Percentiles rank a stretch among this genome's conserved stretches.
Evolutionary conservation across 2,888 invertebrate genomes (phyloP).

Genomic region (Hirtodrosophila cameraria): DNA sequence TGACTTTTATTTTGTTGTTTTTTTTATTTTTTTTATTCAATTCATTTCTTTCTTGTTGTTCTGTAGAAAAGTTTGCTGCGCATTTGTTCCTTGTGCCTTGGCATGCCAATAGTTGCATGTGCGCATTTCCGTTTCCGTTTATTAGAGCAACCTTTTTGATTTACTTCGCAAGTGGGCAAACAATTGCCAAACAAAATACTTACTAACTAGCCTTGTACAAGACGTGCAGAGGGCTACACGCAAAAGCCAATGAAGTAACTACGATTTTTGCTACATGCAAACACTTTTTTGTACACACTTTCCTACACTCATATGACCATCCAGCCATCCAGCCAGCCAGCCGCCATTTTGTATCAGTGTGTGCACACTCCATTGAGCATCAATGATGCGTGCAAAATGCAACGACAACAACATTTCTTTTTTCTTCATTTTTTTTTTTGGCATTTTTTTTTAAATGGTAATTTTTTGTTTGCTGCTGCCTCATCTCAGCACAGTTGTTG

Average conservation of each 20-base stretch:
- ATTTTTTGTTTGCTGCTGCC: slow-evolving; percentile 40
- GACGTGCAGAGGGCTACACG: no score
- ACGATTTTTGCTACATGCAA: slow-evolving; percentile 44
- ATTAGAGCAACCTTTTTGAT: slow-evolving; percentile 71
- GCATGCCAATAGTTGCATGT: slow-evolving; percentile 63
- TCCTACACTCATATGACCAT: slow-evolving; percentile 25
- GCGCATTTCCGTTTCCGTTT: slow-evolving; percentile 68
- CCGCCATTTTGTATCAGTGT: slow-evolving; percentile 79
- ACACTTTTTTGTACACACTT: slow-evolving; percentile 51
- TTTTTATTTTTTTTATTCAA: not conserved
- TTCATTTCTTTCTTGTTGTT: no score
- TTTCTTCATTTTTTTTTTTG: slow-evolving; percentile 54
- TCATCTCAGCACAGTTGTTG: slow-evolving; percentile 4
- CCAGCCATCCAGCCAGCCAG: no score
- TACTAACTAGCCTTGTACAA: slow-evolving; percentile 26
- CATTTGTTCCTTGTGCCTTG: slow-evolving; percentile 39
- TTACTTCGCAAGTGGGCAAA: slow-evolving; percentile 71
- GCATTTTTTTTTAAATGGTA: slow-evolving; percentile 62
- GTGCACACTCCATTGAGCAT: slow-evolving; percentile 81
- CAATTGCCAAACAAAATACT: slow-evolving; percentile 68
- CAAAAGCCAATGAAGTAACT: slow-evolving; percentile 37
- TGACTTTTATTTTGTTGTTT: slow-evolving; percentile 24
- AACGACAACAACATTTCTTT: slow-evolving; percentile 79
- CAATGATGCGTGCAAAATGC: slow-evolving; percentile 82
- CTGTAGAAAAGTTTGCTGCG: slow-evolving; percentile 55